Evolutionary conservation across 1,140 invertebrate species (phyloP), one percentile per base, ranked within the genome.

Genomic region (Plectrocnemia conspersa): DNA sequence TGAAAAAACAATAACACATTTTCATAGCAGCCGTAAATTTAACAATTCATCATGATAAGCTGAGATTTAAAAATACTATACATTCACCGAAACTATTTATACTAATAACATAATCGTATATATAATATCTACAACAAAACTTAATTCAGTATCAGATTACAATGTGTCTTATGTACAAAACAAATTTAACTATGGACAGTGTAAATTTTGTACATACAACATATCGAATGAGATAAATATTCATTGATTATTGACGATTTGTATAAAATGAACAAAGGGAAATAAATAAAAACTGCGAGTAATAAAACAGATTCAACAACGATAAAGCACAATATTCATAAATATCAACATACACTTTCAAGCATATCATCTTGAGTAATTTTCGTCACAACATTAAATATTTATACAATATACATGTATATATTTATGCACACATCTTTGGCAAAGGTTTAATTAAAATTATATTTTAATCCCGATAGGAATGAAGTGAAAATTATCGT

Each of bases 1-100:
- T 61, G 46, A 58, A 55, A 49, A 58, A 61, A 61, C 59, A 61
- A 58, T 58, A 61, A 61, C 59, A 61, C 48, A 61, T 50, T 61
- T 54, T 41, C 54, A 18, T 54, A n/a, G n/a, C 52, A 55, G 55
- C 52, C 54, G 52, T 46, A 56, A 61, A 61, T 61, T 55, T 52
- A 61, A 61, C 59, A 61, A 55, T 61, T 32, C 18, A 48, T 48
- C 16, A 40, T 52, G 42, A 50, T 55, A 58, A 57, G 49, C 49
- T 53, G 44, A 46, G 25, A 54, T 54, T n/a, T 48, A 41, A 54
- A 42, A 41, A 42, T 54, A 58, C 47, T 47, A 44, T 52, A 55
- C 52, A 61, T 52, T 49, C 52, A 61, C 59, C 19, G 32, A 49
- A 52, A 56, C 40, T 44, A 27, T 50, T 53, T 44, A 53, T 23